phyloP scores from a whole-genome alignment of 2,113 vertebrate genomes.

The Trogon melanurus region DNA sequence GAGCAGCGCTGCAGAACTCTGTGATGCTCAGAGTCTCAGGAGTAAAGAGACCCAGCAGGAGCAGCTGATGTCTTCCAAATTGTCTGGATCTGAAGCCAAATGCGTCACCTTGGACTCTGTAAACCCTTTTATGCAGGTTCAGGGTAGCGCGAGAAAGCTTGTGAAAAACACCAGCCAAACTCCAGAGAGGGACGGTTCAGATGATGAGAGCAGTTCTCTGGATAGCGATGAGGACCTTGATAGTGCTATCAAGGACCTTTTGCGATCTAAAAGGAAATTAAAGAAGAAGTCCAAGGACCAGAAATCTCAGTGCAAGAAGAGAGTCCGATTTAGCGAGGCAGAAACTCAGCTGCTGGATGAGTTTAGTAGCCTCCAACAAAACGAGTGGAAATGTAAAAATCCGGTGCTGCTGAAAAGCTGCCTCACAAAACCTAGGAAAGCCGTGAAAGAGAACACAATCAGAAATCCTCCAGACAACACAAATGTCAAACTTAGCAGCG shows the following conservation, averaged over 20 bases:
- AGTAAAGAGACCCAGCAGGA: not conserved
- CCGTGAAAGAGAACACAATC: not conserved
- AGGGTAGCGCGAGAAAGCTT: not conserved
- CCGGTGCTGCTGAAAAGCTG: constrained; percentile 66
- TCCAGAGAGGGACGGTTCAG: constrained; percentile 62
- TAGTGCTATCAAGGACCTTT: constrained; percentile 90
- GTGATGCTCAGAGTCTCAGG: not conserved
- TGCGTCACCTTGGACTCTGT: not conserved
- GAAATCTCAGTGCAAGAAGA: constrained; percentile 77
- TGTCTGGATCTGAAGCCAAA: not conserved
- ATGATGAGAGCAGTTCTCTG: constrained; percentile 93
- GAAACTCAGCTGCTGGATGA: constrained; percentile 40
- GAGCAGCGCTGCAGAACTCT: not conserved
- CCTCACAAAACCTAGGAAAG: constrained; percentile 66
- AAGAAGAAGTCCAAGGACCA: constrained; percentile 84
- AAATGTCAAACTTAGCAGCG: not conserved
- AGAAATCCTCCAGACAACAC: not conserved
- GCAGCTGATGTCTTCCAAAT: not conserved
- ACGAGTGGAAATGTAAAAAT: constrained; percentile 21
- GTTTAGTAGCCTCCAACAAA: constrained; percentile 22
- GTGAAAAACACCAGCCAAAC: not conserved
- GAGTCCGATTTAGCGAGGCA: constrained; percentile 68
- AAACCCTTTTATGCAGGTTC: not conserved
- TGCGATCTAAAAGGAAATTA: constrained; percentile 89
- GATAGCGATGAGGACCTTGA: constrained; percentile 97